Evolutionary conservation across 2,888 invertebrate species (phyloP), one percentile per base, ranked within the genome.

Genomic region (Meliscaeva auricollis): DNA sequence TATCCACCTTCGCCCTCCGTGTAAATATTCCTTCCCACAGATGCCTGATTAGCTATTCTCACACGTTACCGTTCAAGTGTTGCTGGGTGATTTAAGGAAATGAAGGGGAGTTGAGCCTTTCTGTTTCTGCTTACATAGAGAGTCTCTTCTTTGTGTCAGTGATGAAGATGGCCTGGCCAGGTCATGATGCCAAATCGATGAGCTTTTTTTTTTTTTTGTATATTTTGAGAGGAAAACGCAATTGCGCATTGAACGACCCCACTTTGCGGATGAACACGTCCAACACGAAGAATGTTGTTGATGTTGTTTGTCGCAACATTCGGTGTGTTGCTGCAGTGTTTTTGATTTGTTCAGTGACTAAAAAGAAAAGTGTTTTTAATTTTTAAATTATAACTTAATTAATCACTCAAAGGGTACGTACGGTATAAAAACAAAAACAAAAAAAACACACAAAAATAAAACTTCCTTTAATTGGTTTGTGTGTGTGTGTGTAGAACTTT

Each of bases 131-230:
- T n/a, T 22, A 50, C 5, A 3, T 20, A 7, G 30, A 15, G 52
- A 32, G 11, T 11, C 11, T 11, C 11, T 8, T 9, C 68, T 35
- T 48, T 46, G 7, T 62, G 62, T 41, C 54, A 54, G 60, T 58
- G 54, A 50, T 48, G 48, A 70, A 74, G 79, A 74, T 58, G 22
- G 60, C 30, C 17, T 20, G 48, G 66, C 50, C 66, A 66, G 48
- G 66, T 75, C 50, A 70, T 48, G 85, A 85, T 85, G 85, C 85
- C 81, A 73, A 85, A 85, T 85, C 85, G 85, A 85, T 85, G 76
- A 81, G 76, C 76, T 81, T 85, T 84, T 75, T 58, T 48, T 35
- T 35, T 38, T 8, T 11, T 38, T 8, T 38, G 2, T 8, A 7
- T 38, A 38, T 11, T n/a, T 41, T 62, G 76, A 85, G 81, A 85